phyloP scores from a whole-genome alignment of 2,797 vertebrate species.

The Karalla daura region DNA sequence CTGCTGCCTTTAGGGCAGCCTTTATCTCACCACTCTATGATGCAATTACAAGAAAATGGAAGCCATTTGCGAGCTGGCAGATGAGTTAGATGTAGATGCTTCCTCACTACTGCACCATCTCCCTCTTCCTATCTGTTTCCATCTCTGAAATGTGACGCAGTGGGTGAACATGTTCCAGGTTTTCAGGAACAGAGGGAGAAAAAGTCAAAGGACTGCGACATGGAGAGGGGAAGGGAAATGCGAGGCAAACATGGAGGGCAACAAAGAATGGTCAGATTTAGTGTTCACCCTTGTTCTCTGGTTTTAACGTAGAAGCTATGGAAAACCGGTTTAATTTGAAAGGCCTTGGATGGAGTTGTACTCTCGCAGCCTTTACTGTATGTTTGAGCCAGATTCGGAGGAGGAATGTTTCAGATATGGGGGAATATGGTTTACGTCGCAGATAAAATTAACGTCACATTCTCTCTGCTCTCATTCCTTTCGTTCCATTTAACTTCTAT shows the following conservation, averaged over 20 bases:
- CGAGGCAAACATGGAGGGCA: not conserved
- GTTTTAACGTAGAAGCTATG: no score
- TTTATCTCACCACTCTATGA: constrained; percentile 38
- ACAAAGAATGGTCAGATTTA: no score
- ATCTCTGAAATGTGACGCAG: constrained; percentile 20
- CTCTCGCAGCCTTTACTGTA: no score
- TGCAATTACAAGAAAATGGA: constrained; percentile 73
- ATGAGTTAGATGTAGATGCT: constrained; percentile 42
- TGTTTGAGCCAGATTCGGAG: no score
- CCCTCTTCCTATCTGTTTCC: constrained; percentile 16
- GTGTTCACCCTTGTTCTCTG: no score
- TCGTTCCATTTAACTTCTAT: no score
- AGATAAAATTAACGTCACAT: no score
- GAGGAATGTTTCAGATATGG: no score
- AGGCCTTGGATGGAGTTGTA: no score
- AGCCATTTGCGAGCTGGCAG: constrained; percentile 62
- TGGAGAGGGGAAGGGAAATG: not conserved
- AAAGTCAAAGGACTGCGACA: not conserved
- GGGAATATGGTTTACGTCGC: no score
- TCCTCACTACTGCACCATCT: constrained; percentile 33
- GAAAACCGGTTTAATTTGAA: no score
- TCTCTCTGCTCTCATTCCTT: no score
- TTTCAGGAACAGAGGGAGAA: constrained; percentile 11
- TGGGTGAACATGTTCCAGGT: constrained; percentile 28
- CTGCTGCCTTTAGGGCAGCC: constrained; percentile 38